phyloP scores from a whole-genome alignment of 2,113 vertebrate species.

The Melanerpes aurifrons region DNA sequence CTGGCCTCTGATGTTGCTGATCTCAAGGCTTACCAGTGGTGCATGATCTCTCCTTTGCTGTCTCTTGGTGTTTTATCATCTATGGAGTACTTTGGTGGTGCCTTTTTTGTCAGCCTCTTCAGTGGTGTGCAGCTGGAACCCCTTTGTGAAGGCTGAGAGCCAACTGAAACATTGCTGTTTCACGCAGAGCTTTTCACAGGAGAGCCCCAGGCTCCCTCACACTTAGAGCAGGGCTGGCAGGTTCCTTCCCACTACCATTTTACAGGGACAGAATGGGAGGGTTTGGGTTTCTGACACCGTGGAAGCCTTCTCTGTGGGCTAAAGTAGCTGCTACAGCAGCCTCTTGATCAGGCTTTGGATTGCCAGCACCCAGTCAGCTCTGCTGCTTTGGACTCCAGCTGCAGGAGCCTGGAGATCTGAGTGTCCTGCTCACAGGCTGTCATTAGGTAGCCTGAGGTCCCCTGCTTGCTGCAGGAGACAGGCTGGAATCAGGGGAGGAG shows the following conservation, averaged over 20 bases:
- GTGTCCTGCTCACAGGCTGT: background rate
- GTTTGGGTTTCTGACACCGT: conserved; percentile 35
- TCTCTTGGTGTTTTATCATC: conserved; percentile 41
- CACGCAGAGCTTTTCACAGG: background rate
- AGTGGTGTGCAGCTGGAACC: conserved; percentile 28
- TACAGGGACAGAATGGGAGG: background rate
- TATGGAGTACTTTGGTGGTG: conserved; percentile 16
- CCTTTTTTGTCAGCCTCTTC: conserved; percentile 33
- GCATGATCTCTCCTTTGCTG: conserved; percentile 16
- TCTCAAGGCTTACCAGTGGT: background rate
- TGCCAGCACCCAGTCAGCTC: background rate
- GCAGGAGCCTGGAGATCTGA: background rate
- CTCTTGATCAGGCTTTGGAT: conserved; percentile 22
- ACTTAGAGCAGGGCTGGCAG: background rate
- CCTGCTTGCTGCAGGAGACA: conserved; percentile 48
- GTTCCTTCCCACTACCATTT: background rate
- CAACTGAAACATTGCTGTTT: background rate
- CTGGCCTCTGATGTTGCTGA: background rate
- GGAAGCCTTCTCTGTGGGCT: conserved; percentile 33
- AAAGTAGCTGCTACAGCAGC: conserved; percentile 30
- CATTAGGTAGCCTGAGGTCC: conserved; percentile 62
- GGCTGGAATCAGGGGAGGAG: conserved; percentile 1
- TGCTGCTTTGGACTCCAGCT: conserved; percentile 35
- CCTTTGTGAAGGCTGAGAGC: background rate
- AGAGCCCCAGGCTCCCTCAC: background rate